These are phyloP conservation scores for Centropus bengalensis DNA, from an alignment of 2,113 vertebrate genomes.

Conservation along the genomic window DNA sequence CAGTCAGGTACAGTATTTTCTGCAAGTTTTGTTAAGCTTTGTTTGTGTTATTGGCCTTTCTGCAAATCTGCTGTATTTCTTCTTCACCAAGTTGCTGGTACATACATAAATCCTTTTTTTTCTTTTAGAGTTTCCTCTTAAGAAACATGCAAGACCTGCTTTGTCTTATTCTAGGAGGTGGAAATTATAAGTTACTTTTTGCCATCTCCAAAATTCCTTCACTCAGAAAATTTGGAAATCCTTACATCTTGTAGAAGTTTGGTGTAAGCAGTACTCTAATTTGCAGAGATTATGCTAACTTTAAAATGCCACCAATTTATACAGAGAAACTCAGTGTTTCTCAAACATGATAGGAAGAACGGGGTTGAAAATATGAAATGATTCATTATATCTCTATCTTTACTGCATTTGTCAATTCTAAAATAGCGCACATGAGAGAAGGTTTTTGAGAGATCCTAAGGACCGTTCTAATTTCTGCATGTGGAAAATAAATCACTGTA, in stretches of 20 bases:
- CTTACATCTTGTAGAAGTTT: not conserved
- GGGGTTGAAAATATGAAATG: not conserved
- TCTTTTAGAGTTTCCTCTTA: not conserved
- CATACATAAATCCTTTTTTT: not conserved
- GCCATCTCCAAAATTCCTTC: not conserved
- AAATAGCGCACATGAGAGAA: not conserved
- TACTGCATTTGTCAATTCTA: not conserved
- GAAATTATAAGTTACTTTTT: not conserved
- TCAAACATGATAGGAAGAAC: not conserved
- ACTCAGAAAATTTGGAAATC: not conserved
- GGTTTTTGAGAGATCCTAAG: not conserved
- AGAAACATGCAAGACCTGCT: not conserved
- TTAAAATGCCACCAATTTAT: not conserved
- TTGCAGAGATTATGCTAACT: not conserved
- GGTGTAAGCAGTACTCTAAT: not conserved
- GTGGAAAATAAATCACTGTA: not conserved
- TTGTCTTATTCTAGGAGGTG: not conserved
- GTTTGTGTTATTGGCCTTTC: not conserved
- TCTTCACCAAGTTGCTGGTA: not conserved
- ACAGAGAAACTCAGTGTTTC: not conserved
- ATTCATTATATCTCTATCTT: not conserved
- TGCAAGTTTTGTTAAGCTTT: not conserved
- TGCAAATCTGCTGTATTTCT: not conserved
- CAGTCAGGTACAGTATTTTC: not conserved
- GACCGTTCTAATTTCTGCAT: not conserved